Conservation (phyloP, 1,140 invertebrate species). For the Oedothorax gibbosus region DNA sequence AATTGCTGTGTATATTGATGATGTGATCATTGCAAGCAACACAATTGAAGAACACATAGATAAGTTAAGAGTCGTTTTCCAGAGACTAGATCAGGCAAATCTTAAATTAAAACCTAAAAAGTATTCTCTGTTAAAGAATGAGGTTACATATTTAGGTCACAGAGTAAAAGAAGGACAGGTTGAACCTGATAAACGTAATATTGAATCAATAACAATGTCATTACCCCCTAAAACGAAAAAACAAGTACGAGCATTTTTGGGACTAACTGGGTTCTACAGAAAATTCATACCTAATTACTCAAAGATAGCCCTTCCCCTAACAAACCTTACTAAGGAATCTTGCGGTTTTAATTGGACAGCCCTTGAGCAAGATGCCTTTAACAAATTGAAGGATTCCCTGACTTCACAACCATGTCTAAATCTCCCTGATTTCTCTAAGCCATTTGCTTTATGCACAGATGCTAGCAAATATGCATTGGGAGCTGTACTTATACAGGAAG, state of each 20-base stretch:
- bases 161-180: constrained; percentile 66
- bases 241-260: too few species aligned
- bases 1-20: constrained; percentile 37
- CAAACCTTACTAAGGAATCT: constrained; percentile 63
- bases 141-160: constrained; percentile 63
- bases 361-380: not conserved
- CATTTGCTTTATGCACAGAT: not conserved
- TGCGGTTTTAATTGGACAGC: not conserved
- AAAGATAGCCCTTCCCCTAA: constrained; percentile 66
- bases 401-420: not conserved
- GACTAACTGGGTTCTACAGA: constrained; percentile 69
- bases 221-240: too few species aligned
- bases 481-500: not conserved
- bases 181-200: constrained; percentile 67
- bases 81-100: constrained; percentile 29
- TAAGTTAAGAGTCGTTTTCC: constrained; percentile 30
- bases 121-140: too few species aligned
- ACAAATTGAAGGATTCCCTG: not conserved
- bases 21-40: constrained; percentile 56
- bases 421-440: not conserved
- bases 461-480: not conserved
- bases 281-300: constrained; percentile 69
- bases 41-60: constrained; percentile 57
- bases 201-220: too few species aligned
- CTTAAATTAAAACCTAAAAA: constrained; percentile 60